Base-by-base conservation (phyloP, 2,113 vertebrate species). In the Chinchilla lanigera region DNA sequence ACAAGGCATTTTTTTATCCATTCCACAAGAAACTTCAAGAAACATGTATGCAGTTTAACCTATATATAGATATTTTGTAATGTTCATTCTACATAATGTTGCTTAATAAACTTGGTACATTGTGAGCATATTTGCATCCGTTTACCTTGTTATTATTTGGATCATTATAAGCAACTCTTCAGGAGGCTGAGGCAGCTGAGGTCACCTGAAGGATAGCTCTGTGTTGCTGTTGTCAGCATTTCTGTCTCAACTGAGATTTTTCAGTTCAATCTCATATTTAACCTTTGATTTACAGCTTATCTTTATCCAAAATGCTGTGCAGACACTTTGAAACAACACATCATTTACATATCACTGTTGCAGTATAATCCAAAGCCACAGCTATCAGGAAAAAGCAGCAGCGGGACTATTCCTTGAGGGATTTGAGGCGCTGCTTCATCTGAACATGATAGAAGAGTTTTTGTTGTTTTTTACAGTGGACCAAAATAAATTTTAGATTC, bases 191-290 rank as follows among this genome's bases (percentile, higher is more conserved):
- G 20, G 47, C 10, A 71, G 33, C 69, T 8, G 4, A 91, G 61
- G 22, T 84, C 41, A 86, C 75, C 13, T 38, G 47, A 89, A 93
- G 60, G 41, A 20, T 50, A 47, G 20, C n/a, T 71, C 56, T 58
- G 2, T 44, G 63, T 67, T 73, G 54, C 58, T 87, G 7, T 28
- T 80, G 44, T 97, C 85, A 95, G 71, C 88, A 73, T 86, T 92
- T 87, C 26, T 44, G 26, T 77, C 41, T 81, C 65, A 78, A 54
- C 2, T 20, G 61, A 86, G 75, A 71, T 84, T 90, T 89, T 94
- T 85, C 26, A 86, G 22, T 96, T 97, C 69, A 95, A 65, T 92
- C 56, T 94, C 85, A 96, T 94, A 83, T 75, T 95, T 96, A 97
- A 96, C 95, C 93, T 95, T 97, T 7, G 1, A 83, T 65, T 95